Conservation (phyloP, 2,888 invertebrate genomes). For the Zele albiditarsus region DNA sequence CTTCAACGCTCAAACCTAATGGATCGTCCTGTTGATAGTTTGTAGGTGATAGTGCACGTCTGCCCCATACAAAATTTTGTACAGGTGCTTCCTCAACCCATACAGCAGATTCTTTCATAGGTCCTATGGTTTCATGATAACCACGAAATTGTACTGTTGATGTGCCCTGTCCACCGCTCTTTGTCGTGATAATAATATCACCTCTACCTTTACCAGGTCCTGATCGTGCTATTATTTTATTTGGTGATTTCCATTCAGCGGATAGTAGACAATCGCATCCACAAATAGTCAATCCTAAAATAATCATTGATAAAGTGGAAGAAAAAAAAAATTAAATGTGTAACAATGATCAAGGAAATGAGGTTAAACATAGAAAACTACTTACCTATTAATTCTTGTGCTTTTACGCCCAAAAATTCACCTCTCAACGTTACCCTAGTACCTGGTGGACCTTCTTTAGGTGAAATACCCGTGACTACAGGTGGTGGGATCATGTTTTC, state of each 20-base stretch:
- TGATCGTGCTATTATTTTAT: constrained; percentile 96
- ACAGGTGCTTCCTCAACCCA: constrained; percentile 98
- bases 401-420: constrained; percentile 92
- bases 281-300: constrained; percentile 89
- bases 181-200: constrained; percentile 92
- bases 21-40: constrained; percentile 94
- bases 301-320: too few species aligned
- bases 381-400: constrained; percentile 89
- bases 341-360: neutral
- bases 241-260: constrained; percentile 98
- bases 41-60: constrained; percentile 88
- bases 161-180: constrained; percentile 89
- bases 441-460: constrained; percentile 98
- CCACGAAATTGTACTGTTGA: constrained; percentile 93
- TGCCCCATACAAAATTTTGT: constrained; percentile 86
- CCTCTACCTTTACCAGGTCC: constrained; percentile 94
- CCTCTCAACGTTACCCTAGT: constrained; percentile 95
- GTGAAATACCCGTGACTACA: constrained; percentile 96
- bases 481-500: constrained; percentile 83
- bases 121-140: constrained; percentile 90
- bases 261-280: constrained; percentile 95
- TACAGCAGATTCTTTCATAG: constrained; percentile 97
- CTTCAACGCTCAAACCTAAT: constrained; percentile 93
- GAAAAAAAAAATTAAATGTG: neutral
- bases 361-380: constrained; percentile 23